Evolutionary conservation across 2,113 vertebrate genomes (phyloP).

Genomic region (Cercocebus atys): DNA sequence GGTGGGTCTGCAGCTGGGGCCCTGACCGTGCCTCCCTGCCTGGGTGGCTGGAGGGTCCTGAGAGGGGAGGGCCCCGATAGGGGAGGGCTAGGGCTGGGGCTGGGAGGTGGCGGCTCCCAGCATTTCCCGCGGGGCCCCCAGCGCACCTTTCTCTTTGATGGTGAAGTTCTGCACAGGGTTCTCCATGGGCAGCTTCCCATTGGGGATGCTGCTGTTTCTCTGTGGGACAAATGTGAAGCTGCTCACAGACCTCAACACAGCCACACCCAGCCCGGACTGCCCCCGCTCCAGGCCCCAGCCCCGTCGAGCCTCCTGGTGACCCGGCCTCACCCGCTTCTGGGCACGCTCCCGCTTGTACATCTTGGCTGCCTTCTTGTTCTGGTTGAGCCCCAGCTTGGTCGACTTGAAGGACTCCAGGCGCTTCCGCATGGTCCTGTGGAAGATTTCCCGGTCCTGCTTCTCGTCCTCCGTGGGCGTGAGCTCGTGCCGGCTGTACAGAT

Average conservation of each 20-base stretch:
- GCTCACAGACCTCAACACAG: neutral
- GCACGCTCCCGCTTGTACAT: constrained; percentile 90
- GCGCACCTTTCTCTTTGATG: neutral
- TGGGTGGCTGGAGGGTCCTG: no score
- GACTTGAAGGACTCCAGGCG: constrained; percentile 97
- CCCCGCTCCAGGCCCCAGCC: neutral
- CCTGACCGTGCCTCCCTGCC: no score
- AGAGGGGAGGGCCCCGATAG: neutral
- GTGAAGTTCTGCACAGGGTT: constrained; percentile 70
- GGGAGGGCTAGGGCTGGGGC: no score
- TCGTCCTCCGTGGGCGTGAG: constrained; percentile 90
- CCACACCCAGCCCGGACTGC: neutral
- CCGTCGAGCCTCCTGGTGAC: no score
- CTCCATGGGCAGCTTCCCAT: constrained; percentile 84
- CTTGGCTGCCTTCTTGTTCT: constrained; percentile 90
- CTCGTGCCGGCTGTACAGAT: constrained; percentile 94
- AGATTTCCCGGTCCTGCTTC: constrained; percentile 95
- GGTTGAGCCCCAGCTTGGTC: constrained; percentile 91
- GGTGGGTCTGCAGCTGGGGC: no score
- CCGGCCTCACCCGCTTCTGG: constrained; percentile 87
- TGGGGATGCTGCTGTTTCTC: constrained; percentile 85
- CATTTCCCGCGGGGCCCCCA: neutral
- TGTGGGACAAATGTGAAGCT: constrained; percentile 60
- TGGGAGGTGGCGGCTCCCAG: neutral
- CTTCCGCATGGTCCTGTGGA: constrained; percentile 97